Evolutionary conservation across 2,797 vertebrate genomes (phyloP), one percentile per base, ranked within the genome.

Genomic region (Gymnodraco acuticeps): DNA sequence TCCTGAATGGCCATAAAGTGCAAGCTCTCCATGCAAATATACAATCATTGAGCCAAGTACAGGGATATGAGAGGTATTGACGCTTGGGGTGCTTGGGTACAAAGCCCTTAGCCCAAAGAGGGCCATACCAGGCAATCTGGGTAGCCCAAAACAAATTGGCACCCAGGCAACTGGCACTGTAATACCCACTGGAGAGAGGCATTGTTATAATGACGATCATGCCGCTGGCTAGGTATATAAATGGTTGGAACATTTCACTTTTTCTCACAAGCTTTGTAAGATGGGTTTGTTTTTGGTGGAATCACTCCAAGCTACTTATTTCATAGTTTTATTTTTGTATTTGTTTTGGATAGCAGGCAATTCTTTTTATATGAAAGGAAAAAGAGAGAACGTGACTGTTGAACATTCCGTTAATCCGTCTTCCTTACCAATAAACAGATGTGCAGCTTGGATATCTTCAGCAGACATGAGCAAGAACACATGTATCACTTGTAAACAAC

Each of bases 1-100:
- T 81, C 73, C 81, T 88, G 81, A 89, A 87, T 62, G 88, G 84
- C 83, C 80, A 73, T 77, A 72, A 83, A 90, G 81, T 80, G 70
- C 68, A 53, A 70, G 77, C 85, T 88, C 75, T 80, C 79, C 61
- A 67, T 64, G 75, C 78, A 82, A 87, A 86, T 77, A 84, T 82
- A 83, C 86, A 87, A 81, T 86, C 77, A 83, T 66, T 20, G 1
- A 85, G 78, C 82, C 85, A 80, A 82, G 81, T 85, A 82, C 76
- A 55, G 66, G 72, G 59, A 80, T 78, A 77, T 77, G 64, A 89
- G 89, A 91, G 87, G 81, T 69, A 78, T 89, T 38, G 2, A 73
- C 15, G 46, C 66, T 85, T 68, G 66, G 78, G 89, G 85, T 75
- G 70, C 73, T 81, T 16, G 65, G 64, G 85, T 83, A 88, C 79